These are phyloP conservation scores for Catharus ustulatus DNA, from an alignment of 2,797 vertebrate species.

Conservation along the genomic window DNA sequence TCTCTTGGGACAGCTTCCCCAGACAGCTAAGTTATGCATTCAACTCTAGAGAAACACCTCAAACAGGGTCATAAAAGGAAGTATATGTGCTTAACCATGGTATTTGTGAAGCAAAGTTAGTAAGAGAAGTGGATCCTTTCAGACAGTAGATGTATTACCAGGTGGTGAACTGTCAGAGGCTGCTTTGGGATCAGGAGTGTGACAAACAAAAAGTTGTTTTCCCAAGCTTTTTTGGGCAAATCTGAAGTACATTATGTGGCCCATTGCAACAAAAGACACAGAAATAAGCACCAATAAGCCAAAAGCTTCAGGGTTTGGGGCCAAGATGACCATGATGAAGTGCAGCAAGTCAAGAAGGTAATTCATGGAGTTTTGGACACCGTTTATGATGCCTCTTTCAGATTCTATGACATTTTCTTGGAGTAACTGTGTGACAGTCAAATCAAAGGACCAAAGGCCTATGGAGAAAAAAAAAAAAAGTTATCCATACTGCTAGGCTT, in stretches of 20 bases:
- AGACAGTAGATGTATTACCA: constrained; percentile 71
- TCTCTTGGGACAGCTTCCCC: background rate
- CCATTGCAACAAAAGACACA: constrained; percentile 95
- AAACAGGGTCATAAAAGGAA: background rate
- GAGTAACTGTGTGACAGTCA: constrained; percentile 96
- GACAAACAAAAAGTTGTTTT: constrained; percentile 87
- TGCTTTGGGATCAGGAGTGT: constrained; percentile 83
- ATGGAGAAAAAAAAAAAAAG: background rate
- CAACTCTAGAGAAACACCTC: constrained; percentile 65
- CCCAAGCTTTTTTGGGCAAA: constrained; percentile 91
- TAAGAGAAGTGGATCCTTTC: constrained; percentile 35
- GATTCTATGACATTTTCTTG: constrained; percentile 97
- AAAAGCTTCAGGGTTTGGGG: constrained; percentile 95
- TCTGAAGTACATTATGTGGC: constrained; percentile 95
- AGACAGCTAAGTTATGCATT: background rate
- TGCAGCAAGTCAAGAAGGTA: constrained; percentile 97
- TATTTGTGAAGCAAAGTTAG: constrained; percentile 32
- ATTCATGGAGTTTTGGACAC: constrained; percentile 99
- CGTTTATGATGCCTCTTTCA: constrained; percentile 96
- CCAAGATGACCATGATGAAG: constrained; percentile 99
- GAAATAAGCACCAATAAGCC: constrained; percentile 96
- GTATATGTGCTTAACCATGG: background rate
- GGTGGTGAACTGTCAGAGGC: constrained; percentile 69
- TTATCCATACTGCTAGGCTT: background rate
- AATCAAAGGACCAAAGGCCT: constrained; percentile 99